These are phyloP conservation scores for Drosophila kohkoa DNA, from an alignment of 1,140 invertebrate species.

Conservation along the genomic window DNA sequence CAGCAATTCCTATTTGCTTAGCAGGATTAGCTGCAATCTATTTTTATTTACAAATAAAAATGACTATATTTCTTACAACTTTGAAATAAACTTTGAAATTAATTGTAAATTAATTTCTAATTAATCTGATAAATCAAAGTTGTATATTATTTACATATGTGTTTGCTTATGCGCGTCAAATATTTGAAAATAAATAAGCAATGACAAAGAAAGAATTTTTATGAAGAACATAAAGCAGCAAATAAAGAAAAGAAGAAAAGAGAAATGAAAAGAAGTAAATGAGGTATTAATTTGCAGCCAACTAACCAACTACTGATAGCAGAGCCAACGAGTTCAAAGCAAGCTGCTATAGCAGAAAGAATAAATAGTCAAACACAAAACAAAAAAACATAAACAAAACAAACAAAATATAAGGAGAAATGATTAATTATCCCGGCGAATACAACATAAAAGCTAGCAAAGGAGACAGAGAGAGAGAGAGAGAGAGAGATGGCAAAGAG, in stretches of 20 bases:
- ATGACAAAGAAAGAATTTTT: conserved; percentile 28
- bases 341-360: conserved; percentile 26
- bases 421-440: conserved; percentile 75
- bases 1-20: too few species aligned
- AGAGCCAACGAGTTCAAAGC: conserved; percentile 14
- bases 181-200: conserved; percentile 31
- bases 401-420: conserved; percentile 60
- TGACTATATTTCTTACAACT: too few species aligned
- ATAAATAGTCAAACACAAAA: conserved; percentile 35
- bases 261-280: conserved; percentile 47
- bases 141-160: too few species aligned
- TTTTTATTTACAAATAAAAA: too few species aligned
- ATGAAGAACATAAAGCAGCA: conserved; percentile 28
- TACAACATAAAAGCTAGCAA: conserved; percentile 45
- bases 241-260: conserved; percentile 33
- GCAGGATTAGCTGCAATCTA: too few species aligned
- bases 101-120: too few species aligned
- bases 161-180: background rate
- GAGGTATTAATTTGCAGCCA: conserved; percentile 79
- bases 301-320: conserved; percentile 51
- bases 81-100: too few species aligned
- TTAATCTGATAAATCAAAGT: too few species aligned
- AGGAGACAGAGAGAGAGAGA: conserved; percentile 2
- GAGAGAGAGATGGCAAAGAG: background rate
- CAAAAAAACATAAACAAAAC: conserved; percentile 45